Conservation (phyloP, 1,140 invertebrate species). For the Drosophila ironensis region DNA sequence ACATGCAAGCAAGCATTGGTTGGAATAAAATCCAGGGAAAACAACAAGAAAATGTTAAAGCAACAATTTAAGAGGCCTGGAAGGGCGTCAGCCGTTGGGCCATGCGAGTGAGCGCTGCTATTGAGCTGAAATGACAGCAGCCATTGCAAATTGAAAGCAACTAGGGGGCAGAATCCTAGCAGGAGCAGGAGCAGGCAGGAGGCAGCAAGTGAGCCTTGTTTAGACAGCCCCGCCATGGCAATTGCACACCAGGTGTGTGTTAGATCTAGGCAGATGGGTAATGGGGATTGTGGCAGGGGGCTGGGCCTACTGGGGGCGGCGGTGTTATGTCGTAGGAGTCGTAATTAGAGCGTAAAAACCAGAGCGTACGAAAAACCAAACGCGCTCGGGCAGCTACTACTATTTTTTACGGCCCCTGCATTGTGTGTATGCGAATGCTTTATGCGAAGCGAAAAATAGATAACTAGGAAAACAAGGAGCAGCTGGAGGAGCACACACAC, state of each 20-base stretch:
- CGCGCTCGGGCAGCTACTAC: conserved; percentile 72
- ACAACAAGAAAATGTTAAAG: too few species aligned
- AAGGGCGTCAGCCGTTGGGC: background rate
- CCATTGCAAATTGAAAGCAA: conserved; percentile 77
- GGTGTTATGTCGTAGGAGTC: conserved; percentile 56
- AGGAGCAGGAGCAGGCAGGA: too few species aligned
- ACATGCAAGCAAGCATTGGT: conserved; percentile 14
- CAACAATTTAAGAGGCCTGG: conserved; percentile 17
- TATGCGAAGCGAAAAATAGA: conserved; percentile 76
- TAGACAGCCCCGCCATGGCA: conserved; percentile 74
- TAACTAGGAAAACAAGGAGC: conserved; percentile 52
- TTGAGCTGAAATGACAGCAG: conserved; percentile 78
- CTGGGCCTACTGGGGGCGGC: background rate
- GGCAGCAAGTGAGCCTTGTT: conserved; percentile 72
- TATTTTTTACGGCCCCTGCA: conserved; percentile 57
- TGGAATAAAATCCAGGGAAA: conserved; percentile 7
- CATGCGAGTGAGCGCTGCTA: conserved; percentile 36
- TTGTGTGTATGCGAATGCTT: conserved; percentile 62
- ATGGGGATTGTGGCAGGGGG: background rate
- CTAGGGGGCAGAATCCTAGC: too few species aligned
- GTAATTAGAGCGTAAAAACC: conserved; percentile 80
- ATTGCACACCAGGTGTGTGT: conserved; percentile 58
- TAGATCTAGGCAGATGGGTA: background rate
- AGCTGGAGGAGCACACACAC: conserved; percentile 14
- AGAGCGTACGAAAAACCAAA: conserved; percentile 79